These are phyloP conservation scores for Drymodes brunneopygia DNA, from an alignment of 2,113 vertebrate genomes.

Conservation along the genomic window DNA sequence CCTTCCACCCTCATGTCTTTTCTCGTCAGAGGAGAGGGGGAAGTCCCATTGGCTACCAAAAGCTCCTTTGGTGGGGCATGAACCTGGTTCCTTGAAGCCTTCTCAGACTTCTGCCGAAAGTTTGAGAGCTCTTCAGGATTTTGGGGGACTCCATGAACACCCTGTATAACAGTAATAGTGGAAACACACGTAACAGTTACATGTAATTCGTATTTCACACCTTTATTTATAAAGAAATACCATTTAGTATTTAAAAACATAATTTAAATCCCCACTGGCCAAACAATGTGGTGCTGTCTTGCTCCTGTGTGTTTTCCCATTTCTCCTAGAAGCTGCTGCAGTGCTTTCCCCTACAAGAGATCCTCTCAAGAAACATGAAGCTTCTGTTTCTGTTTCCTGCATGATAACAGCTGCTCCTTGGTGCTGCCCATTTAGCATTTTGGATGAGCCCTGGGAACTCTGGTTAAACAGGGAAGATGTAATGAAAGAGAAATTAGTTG, in stretches of 20 bases:
- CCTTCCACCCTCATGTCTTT: conserved; percentile 56
- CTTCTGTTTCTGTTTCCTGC: background rate
- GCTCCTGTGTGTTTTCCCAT: background rate
- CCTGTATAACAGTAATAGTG: conserved; percentile 56
- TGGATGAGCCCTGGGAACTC: background rate
- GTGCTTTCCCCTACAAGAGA: background rate
- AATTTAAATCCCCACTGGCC: background rate
- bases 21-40: conserved; percentile 2
- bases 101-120: conserved; percentile 62
- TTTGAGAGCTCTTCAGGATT: conserved; percentile 73
- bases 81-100: conserved; percentile 36
- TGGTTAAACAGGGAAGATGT: background rate
- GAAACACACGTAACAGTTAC: background rate
- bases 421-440: background rate
- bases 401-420: background rate
- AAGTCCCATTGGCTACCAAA: conserved; percentile 27
- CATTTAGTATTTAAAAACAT: background rate
- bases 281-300: background rate
- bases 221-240: background rate
- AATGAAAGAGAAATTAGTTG: conserved; percentile 8
- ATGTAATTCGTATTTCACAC: background rate
- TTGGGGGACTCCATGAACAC: conserved; percentile 78
- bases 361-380: background rate
- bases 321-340: background rate
- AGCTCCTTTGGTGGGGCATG: conserved; percentile 54